Evolutionary conservation across 2,888 invertebrate species (phyloP), one percentile per base, ranked within the genome.

Genomic region (Ophonus ardosiacus): DNA sequence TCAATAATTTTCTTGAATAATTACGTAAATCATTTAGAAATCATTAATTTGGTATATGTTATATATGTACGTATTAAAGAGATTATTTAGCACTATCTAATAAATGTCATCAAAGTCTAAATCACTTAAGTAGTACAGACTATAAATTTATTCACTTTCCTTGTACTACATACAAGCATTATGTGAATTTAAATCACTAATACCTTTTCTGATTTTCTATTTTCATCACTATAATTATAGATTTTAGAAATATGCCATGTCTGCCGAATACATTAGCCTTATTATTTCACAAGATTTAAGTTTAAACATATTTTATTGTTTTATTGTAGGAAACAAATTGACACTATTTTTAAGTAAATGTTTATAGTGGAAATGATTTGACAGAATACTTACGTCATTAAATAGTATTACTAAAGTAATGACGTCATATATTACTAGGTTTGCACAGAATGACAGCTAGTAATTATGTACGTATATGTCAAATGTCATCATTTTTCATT

Each of bases 101-200:
- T 68, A 31, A 31, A 65, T 31, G 65, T 24, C 24, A 15, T 63
- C 63, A 24, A 18, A 21, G 21, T 13, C 8, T 21, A 63, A 63
- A 24, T 10, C 63, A 15, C n/a, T 65, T 21, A 65, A 65, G 65
- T 65, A 21, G 65, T 65, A 68, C 68, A 68, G 13, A 8, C 38
- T 74, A 74, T 15, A 74, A 78, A 78, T 78, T 78, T 78, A 78
- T 57, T 21, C 59, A 78, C 78, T 78, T 78, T 78, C 78, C 78
- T 78, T 78, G 78, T 78, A 15, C 78, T n/a, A 78, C 56, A 78
- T 78, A 78, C 78, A 78, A 78, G 24, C 68, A 68, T 68, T 38
- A 68, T 68, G 63, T 8, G 21, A 63, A 13, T 21, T 63, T 63
- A 63, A 63, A 63, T 63, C 21, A 63, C 63, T 13, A 21, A 24